Conservation (phyloP, 2,113 vertebrate species). For the Romanogobio albipinnatus region DNA sequence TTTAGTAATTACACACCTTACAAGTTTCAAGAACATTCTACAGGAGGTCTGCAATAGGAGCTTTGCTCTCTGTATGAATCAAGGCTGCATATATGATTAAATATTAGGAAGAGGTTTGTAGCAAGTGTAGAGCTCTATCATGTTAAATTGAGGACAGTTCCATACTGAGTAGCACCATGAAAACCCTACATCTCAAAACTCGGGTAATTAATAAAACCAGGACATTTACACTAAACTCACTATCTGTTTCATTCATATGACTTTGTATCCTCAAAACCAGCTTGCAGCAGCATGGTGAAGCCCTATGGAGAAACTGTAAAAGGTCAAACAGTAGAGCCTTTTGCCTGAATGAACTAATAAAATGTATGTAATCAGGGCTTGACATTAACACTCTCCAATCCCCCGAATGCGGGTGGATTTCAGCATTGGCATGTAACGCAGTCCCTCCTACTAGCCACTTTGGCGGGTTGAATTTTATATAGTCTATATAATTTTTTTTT, state of each 20-base stretch:
- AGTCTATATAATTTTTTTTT: too few relatives aligned
- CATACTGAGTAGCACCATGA: constrained; percentile 8
- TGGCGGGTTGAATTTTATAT: too few relatives aligned
- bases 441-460: too few relatives aligned
- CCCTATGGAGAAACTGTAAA: background rate
- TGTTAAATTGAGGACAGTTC: constrained; percentile 35
- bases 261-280: background rate
- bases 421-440: too few relatives aligned
- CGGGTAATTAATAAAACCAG: constrained; percentile 16
- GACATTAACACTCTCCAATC: too few relatives aligned
- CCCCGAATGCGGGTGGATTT: too few relatives aligned
- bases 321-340: too few relatives aligned
- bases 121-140: constrained; percentile 23
- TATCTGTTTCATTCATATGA: constrained; percentile 31
- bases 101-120: background rate
- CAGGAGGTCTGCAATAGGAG: constrained; percentile 16
- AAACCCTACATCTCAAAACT: background rate
- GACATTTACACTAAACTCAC: background rate
- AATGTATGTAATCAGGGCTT: too few relatives aligned
- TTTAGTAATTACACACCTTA: constrained; percentile 33
- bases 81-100: background rate
- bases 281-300: too few relatives aligned
- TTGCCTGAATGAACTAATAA: too few relatives aligned
- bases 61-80: constrained; percentile 14
- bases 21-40: constrained; percentile 41